Evolutionary conservation across 1,140 invertebrate species (phyloP), one percentile per base, ranked within the genome.

Genomic region (Aradophagus sp.): DNA sequence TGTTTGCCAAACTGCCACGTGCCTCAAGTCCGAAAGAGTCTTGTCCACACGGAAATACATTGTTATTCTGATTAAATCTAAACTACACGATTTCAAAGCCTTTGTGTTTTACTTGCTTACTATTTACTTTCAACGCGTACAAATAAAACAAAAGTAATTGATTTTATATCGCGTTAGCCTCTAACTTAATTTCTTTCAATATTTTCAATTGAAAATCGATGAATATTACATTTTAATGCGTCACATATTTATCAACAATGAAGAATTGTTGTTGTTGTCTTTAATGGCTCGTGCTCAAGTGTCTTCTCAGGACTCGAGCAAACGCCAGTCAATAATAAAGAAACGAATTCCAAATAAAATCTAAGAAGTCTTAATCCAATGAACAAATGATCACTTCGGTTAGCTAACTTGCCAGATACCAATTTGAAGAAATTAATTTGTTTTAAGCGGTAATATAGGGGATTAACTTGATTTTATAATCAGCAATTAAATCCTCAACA

Each of bases 1-100:
- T 56, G 52, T 66, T 66, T 66, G 29, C 44, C 42, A 66, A 56
- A 56, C 44, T 56, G 15, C 52, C 44, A 56, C 44, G 62, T 56
- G 62, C 42, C 29, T 48, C 2, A 13, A 56, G 50, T 27, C 38
- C 10, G 29, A 52, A 48, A 48, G 19, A 48, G 23, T 12, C 48
- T 45, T 45, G 59, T 47, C 26, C 48, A 63, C 48, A 23, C 32
- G 23, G 32, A 34, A 63, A 63, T 45, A 35, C 59, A 38, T 55
- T 63, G 59, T 55, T 62, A 44, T 62, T 52, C 58, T 45, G 47
- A 52, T 62, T 62, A 52, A 38, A 44, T 44, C 23, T 10, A 52
- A 62, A 36, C 26, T 41, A 42, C 44, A 61, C 36, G 31, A 35
- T 50, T 50, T 26, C 5, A 5, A 19, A 44, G 2, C 31, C 32